A percentile compares a stretch with the other conserved stretches of the same genome.
These are phyloP conservation scores for Catharus minimus DNA, from an alignment of 2,113 vertebrate genomes.

Conservation along the genomic window DNA sequence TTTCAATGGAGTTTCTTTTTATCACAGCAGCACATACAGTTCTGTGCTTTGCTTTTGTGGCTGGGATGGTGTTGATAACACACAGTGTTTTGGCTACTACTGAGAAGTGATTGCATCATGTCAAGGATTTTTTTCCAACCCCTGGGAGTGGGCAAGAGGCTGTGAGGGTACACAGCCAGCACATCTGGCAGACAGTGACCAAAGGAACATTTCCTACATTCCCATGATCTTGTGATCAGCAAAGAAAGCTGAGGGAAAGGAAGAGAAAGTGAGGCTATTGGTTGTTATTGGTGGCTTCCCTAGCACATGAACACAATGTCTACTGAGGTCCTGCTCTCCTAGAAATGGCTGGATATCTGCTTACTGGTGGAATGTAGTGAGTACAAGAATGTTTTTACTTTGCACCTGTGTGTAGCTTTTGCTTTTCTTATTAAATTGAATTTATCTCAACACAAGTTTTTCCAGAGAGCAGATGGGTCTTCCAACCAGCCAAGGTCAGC, in stretches of 20 bases:
- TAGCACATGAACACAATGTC: accelerated
- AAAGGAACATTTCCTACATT: neutral
- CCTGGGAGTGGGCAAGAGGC: accelerated
- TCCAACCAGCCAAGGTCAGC: neutral
- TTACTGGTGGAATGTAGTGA: neutral
- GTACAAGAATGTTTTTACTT: neutral
- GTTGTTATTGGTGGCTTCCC: neutral
- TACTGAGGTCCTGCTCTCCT: neutral
- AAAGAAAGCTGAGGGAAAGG: neutral
- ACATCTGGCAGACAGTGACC: neutral
- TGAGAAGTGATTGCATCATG: accelerated
- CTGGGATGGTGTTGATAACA: neutral
- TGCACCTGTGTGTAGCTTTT: neutral
- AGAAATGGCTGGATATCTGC: neutral
- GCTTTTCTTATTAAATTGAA: neutral
- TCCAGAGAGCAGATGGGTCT: neutral
- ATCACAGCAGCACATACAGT: accelerated
- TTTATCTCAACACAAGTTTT: neutral
- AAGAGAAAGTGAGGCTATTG: accelerated
- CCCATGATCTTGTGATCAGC: neutral
- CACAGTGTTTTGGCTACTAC: neutral
- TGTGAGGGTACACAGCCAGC: neutral
- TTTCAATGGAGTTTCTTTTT: neutral
- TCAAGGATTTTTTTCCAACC: neutral
- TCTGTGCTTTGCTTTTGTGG: neutral